These are phyloP conservation scores for Ptycholaimellus sp. DNA, from an alignment of 2,888 invertebrate genomes.

Conservation along the genomic window DNA sequence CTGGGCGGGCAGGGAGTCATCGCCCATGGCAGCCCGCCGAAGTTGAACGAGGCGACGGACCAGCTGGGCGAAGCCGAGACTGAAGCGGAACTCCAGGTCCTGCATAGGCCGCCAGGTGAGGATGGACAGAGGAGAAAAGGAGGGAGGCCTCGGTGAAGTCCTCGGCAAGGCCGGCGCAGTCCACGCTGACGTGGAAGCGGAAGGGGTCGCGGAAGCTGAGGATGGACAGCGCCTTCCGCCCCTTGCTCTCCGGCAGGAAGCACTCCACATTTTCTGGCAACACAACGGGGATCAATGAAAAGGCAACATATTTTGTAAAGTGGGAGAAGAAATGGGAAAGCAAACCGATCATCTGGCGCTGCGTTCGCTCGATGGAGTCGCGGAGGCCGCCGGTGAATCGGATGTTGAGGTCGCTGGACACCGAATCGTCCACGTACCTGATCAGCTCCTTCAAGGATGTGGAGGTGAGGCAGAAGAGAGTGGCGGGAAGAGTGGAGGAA, in stretches of 20 bases:
- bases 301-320: too few species aligned
- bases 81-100: constrained; percentile 60
- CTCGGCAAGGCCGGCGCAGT: constrained; percentile 18
- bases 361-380: constrained; percentile 63
- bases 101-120: too few species aligned
- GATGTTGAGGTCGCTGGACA: constrained; percentile 46
- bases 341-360: constrained; percentile 62
- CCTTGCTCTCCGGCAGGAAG: constrained; percentile 18
- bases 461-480: too few species aligned
- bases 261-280: constrained; percentile 17
- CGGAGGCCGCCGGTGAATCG: constrained; percentile 65
- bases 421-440: constrained; percentile 15
- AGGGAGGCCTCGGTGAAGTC: constrained; percentile 35
- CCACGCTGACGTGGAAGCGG: constrained; percentile 23
- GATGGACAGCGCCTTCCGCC: constrained; percentile 6
- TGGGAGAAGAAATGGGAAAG: constrained; percentile 4
- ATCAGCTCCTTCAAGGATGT: constrained; percentile 14
- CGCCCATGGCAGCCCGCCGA: too few species aligned
- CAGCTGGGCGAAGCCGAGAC: constrained; percentile 64
- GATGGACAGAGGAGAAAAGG: too few species aligned
- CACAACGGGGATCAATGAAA: not conserved
- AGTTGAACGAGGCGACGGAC: constrained; percentile 58
- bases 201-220: constrained; percentile 24
- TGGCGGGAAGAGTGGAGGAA: constrained; percentile 16
- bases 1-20: too few species aligned